phyloP scores from a whole-genome alignment of 2,113 vertebrate species.

The Euleptes europaea region DNA sequence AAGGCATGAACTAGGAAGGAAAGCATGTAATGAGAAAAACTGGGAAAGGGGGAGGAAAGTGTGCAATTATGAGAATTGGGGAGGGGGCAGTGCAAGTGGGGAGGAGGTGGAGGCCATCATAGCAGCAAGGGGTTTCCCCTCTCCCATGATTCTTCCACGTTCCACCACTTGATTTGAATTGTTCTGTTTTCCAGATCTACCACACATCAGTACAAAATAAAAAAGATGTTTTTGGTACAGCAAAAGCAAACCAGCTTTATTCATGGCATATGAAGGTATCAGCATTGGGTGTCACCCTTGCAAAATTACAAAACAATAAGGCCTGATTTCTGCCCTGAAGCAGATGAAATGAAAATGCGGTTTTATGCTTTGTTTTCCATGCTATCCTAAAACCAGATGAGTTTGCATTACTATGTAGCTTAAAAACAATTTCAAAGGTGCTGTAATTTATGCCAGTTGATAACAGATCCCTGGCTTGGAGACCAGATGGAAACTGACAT shows the following conservation, averaged over 20 bases:
- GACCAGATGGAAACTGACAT: neutral
- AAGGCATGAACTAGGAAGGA: too few species aligned
- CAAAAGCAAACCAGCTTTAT: neutral
- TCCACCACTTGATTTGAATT: too few species aligned
- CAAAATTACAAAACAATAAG: neutral
- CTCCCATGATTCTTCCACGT: too few species aligned
- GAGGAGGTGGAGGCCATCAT: too few species aligned
- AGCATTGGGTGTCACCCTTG: neutral
- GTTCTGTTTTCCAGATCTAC: too few species aligned
- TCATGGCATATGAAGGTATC: neutral
- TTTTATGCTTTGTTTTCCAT: neutral
- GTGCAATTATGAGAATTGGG: too few species aligned
- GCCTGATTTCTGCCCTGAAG: neutral
- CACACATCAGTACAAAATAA: neutral
- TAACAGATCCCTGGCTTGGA: neutral
- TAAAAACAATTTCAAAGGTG: constrained; percentile 24
- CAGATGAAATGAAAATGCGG: neutral
- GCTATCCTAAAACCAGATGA: neutral
- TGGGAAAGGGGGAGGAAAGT: too few species aligned
- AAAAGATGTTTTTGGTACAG: neutral
- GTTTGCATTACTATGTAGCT: constrained; percentile 20
- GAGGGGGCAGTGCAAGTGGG: too few species aligned
- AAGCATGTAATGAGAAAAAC: too few species aligned
- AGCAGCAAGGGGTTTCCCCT: too few species aligned
- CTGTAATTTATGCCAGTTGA: neutral